Base-by-base conservation (phyloP, 2,888 invertebrate genomes). In the Synergus laeviventris region DNA sequence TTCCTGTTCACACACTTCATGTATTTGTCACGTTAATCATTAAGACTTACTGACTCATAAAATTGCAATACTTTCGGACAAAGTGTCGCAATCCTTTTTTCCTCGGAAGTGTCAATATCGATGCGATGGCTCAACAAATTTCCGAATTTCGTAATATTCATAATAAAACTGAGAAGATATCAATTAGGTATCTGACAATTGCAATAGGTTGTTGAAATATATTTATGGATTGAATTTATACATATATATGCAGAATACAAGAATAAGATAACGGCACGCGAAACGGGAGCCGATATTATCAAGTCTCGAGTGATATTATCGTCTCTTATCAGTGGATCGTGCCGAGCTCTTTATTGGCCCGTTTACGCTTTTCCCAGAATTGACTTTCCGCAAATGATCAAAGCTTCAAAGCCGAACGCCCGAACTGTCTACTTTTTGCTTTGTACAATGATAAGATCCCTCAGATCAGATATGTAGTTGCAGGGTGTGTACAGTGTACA, bases 291-390 rank as follows among this genome's bases (percentile, higher is more conserved):
- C 31, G 49, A 70, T 70, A 70, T 70, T 49, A 70, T 70, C 70
- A 49, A 70, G 49, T 70, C n/a, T 49, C 70, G 45, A 24, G 45
- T 49, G 49, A 70, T 70, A 70, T 45, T 45, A 31, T 70, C 45
- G 49, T 70, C 11, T n/a, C 45, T 70, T 70, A 70, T 70, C 70
- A 45, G 49, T 45, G 70, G 49, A 70, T 70, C 70, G 49, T 70
- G 70, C 70, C 70, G 31, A 70, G 70, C 70, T 49, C 70, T 70
- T 70, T 70, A 70, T 70, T 70, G 70, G 70, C n/a, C 70, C 66
- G 70, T 49, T 12, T 45, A n/a, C 12, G 45, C 70, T 49, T 49
- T 66, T 70, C 70, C 49, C 70, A 49, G 70, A 70, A 70, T 70
- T 49, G 70, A 49, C 70, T 49, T 49, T 70, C 70, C 49, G 70